Conservation (phyloP, 2,888 invertebrate species). For the Anodontia alba region DNA sequence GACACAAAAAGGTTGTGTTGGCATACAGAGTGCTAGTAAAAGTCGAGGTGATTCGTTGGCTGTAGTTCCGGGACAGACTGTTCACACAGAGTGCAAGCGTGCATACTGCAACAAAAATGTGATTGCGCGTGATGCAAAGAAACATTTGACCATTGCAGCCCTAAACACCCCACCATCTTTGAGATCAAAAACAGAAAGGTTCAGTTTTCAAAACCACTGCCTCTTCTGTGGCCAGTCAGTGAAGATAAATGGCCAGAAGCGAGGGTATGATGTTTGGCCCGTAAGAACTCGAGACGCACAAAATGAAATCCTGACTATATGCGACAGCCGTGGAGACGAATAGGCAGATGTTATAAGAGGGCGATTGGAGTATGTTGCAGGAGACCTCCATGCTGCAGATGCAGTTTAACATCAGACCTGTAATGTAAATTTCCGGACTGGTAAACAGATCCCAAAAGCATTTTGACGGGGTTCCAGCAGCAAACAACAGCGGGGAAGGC, state of each 20-base stretch:
- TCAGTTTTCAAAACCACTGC: constrained; percentile 12
- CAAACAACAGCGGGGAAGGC: neutral
- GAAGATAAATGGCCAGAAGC: constrained; percentile 7
- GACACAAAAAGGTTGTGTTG: constrained; percentile 14
- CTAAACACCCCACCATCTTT: neutral
- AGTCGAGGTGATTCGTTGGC: neutral
- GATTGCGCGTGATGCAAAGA: constrained; percentile 4
- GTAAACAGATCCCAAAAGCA: constrained; percentile 11
- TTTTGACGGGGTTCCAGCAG: neutral
- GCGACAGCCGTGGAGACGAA: constrained; percentile 7
- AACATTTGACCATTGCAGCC: neutral
- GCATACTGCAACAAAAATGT: constrained; percentile 23
- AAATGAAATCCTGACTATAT: constrained; percentile 16
- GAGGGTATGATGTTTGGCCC: constrained; percentile 29
- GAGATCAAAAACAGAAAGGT: constrained; percentile 7
- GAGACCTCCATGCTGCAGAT: constrained; percentile 7
- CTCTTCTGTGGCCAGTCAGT: neutral
- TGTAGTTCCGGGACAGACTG: constrained; percentile 7
- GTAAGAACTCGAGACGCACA: constrained; percentile 23
- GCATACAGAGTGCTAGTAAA: constrained; percentile 10
- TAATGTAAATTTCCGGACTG: constrained; percentile 2
- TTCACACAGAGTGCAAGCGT: constrained; percentile 14
- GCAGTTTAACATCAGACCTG: constrained; percentile 7
- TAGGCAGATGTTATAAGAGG: neutral
- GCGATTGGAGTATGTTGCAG: neutral